phyloP scores from a whole-genome alignment of 2,113 vertebrate species.

The Catharus fuscescens region DNA sequence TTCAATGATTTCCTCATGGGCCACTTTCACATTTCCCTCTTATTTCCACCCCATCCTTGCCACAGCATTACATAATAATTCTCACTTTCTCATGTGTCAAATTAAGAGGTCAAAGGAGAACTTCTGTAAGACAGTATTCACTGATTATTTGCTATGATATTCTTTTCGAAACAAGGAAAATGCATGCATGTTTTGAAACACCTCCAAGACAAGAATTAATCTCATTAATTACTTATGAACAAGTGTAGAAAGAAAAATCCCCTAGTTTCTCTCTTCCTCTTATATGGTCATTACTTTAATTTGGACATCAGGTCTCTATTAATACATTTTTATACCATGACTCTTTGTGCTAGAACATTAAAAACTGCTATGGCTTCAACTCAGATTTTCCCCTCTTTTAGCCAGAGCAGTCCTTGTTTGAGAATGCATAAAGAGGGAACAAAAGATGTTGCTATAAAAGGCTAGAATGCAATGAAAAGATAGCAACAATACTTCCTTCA shows the following conservation, averaged over 20 bases:
- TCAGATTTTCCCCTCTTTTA: not conserved
- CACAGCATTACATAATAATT: not conserved
- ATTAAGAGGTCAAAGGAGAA: not conserved
- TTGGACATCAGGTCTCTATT: not conserved
- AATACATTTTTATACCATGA: not conserved
- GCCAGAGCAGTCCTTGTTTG: not conserved
- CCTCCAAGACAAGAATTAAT: not conserved
- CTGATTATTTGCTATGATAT: not conserved
- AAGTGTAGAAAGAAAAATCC: not conserved
- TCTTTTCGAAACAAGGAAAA: not conserved
- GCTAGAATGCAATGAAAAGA: no score
- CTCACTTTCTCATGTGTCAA: not conserved
- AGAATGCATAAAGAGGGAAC: not conserved
- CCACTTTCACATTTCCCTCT: not conserved
- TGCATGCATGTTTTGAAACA: not conserved
- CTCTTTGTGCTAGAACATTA: not conserved
- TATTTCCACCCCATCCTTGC: not conserved
- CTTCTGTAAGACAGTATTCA: not conserved
- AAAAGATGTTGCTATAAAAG: not conserved
- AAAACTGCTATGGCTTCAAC: not conserved
- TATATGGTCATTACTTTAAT: not conserved
- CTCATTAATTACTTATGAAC: fast-evolving
- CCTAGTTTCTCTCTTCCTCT: not conserved
- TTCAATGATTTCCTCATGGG: not conserved
- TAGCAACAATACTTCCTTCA: no score